Evolutionary conservation across 2,113 vertebrate species (phyloP).

Genomic region (Meriones unguiculatus): DNA sequence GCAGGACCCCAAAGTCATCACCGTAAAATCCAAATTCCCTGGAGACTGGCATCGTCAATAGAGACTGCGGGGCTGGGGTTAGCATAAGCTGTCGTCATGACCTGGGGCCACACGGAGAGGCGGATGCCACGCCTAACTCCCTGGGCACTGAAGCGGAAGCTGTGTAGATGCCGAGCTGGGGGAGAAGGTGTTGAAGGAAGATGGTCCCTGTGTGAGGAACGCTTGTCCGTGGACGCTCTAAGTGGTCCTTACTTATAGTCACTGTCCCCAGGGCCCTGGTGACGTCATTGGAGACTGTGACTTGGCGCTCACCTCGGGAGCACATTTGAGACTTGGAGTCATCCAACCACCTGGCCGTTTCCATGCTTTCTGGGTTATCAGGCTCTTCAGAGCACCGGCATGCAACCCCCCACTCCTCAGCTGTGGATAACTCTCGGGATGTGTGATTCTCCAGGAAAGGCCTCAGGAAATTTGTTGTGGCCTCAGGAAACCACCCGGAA

Average conservation of each 20-base stretch:
- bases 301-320: background rate
- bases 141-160: background rate
- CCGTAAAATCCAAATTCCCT: slow-evolving; percentile 48
- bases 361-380: background rate
- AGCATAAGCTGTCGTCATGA: background rate
- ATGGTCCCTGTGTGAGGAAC: background rate
- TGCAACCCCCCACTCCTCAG: background rate
- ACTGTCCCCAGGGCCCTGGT: background rate
- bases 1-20: background rate
- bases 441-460: slow-evolving; percentile 74
- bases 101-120: background rate
- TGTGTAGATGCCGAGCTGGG: background rate
- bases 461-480: slow-evolving; percentile 65
- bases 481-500: slow-evolving; percentile 70
- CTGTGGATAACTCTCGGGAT: slow-evolving; percentile 61
- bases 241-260: background rate
- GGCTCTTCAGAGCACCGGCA: background rate
- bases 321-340: background rate
- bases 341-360: background rate
- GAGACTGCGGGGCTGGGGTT: background rate
- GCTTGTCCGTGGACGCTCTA: background rate
- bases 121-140: rapidly evolving
- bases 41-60: slow-evolving; percentile 7
- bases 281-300: background rate
- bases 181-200: background rate